Evolutionary conservation across 2,113 vertebrate species (phyloP).

Genomic region (Elanus axillaris): DNA sequence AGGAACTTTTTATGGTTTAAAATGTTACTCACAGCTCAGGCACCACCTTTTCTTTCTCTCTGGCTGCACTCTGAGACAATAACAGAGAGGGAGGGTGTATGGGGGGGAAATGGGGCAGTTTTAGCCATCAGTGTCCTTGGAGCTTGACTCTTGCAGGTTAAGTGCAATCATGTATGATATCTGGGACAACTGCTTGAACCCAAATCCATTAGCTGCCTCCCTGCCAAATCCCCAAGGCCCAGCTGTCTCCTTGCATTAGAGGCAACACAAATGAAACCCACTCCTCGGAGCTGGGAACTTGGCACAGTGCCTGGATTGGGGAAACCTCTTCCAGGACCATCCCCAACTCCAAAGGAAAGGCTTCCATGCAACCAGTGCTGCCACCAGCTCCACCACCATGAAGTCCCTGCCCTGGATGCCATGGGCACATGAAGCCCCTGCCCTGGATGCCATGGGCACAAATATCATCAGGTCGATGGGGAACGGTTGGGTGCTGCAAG

Average conservation of each 20-base stretch:
- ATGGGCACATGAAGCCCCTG: background rate
- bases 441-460: background rate
- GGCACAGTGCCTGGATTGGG: background rate
- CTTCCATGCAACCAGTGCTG: background rate
- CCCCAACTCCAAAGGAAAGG: background rate
- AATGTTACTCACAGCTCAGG: background rate
- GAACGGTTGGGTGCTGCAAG: fast-evolving
- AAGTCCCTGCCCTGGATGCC: background rate
- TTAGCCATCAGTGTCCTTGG: background rate
- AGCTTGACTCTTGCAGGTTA: conserved; percentile 12
- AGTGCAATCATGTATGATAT: conserved; percentile 35
- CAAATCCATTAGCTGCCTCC: conserved; percentile 65
- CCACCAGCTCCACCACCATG: background rate
- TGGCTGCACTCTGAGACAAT: background rate
- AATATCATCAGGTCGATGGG: background rate
- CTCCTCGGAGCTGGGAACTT: background rate
- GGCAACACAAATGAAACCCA: background rate
- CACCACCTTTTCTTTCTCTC: background rate
- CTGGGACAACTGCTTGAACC: conserved; percentile 49
- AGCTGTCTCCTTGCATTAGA: conserved; percentile 66
- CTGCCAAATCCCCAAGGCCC: conserved; percentile 25
- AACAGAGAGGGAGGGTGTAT: background rate
- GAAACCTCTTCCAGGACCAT: background rate
- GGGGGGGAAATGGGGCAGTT: background rate
- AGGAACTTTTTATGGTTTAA: background rate